Evolutionary conservation across 2,888 invertebrate genomes (phyloP).

Genomic region (Ecdyonurus torrentis): DNA sequence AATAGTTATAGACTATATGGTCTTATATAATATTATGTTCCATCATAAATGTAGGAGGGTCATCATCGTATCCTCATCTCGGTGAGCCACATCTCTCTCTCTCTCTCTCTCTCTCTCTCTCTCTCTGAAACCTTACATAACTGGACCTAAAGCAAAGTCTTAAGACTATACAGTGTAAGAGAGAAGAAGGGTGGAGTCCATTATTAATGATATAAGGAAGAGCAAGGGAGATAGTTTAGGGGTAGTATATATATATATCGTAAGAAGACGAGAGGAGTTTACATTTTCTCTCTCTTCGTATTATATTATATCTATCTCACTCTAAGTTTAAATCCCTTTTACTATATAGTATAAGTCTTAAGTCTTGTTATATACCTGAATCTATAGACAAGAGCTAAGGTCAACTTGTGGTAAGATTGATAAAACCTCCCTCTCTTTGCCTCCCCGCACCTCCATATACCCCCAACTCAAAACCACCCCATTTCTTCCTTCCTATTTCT

Average conservation of each 20-base stretch:
- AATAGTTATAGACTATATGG: too few relatives aligned
- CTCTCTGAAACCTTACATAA: not conserved
- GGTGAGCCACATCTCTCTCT: not conserved
- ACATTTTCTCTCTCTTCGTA: not conserved
- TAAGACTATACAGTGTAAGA: too few relatives aligned
- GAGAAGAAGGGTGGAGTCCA: not conserved
- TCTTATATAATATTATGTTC: too few relatives aligned
- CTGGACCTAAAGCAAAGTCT: too few relatives aligned
- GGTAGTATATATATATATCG: not conserved
- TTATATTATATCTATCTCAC: not conserved
- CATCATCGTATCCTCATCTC: too few relatives aligned
- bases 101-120: not conserved
- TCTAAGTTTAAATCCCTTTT: not conserved
- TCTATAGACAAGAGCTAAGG: not conserved
- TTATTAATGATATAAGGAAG: not conserved
- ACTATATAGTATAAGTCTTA: not conserved
- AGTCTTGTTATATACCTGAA: not conserved
- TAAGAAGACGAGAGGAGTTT: not conserved
- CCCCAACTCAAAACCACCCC: too few relatives aligned
- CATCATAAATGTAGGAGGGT: too few relatives aligned
- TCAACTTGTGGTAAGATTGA: not conserved
- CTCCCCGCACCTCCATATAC: not conserved
- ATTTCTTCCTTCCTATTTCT: too few relatives aligned
- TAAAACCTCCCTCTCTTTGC: not conserved
- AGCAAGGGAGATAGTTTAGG: not conserved